Conservation (phyloP, 2,797 vertebrate genomes). For the Clangula hyemalis region DNA sequence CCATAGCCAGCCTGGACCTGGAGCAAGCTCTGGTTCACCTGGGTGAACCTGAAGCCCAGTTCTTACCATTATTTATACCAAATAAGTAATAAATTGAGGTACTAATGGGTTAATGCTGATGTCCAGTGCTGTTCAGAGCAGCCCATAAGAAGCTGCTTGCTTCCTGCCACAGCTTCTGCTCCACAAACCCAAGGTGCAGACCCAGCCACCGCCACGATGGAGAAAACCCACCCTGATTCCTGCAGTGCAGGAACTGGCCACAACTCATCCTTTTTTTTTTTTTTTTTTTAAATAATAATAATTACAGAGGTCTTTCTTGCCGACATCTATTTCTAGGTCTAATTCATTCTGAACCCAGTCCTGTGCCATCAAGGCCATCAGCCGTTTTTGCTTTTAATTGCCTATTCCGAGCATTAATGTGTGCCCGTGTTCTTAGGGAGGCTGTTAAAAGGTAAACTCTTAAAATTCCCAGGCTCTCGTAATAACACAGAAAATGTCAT, state of each 20-base stretch:
- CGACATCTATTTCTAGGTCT: background rate
- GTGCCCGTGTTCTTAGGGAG: conserved; percentile 6
- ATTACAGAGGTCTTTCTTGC: background rate
- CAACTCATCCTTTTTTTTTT: background rate
- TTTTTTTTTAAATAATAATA: background rate
- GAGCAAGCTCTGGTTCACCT: background rate
- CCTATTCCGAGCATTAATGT: background rate
- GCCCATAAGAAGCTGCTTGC: background rate
- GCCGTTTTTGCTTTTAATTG: conserved; percentile 12
- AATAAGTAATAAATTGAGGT: background rate
- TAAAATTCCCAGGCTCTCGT: conserved; percentile 11
- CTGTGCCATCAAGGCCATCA: background rate
- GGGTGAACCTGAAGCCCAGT: background rate
- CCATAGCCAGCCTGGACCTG: background rate
- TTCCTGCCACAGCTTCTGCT: background rate
- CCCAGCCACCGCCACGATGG: background rate
- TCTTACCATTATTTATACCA: background rate
- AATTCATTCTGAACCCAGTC: background rate
- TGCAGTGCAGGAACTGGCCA: background rate
- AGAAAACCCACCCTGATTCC: background rate
- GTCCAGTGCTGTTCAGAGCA: background rate
- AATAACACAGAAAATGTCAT: conserved; percentile 2
- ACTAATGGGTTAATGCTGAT: background rate
- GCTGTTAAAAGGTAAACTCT: conserved; percentile 40
- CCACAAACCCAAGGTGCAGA: background rate